Evolutionary conservation across 2,113 vertebrate genomes (phyloP), one percentile per base, ranked within the genome.

Genomic region (Ellobius talpinus): DNA sequence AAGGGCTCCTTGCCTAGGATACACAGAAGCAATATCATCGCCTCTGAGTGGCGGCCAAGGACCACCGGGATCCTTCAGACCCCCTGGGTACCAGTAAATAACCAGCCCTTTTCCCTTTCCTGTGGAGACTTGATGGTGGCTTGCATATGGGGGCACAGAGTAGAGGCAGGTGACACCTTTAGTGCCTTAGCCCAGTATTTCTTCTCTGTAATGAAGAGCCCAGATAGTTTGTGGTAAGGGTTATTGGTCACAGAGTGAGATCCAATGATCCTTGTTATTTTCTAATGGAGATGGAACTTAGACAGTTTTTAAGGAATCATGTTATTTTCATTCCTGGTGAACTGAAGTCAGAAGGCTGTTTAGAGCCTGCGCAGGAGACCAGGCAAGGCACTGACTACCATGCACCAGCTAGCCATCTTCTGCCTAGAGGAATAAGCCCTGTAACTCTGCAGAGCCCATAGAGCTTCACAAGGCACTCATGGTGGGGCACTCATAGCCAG

Each of bases 381-480:
- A 16, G 21, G 12, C 26, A 58, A 85, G 47, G 33, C 14, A 5
- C 33, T 31, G 33, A 50, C 6, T 55, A 39, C 29, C 31, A 26
- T 12, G 7, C 4, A 5, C 26, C n/a, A 65, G 14, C 24, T 3
- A 31, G 31, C 23, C 66, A 13, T 21, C 42, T 52, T 16, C 47
- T 1, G 1, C 1, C 16, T 55, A 73, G 17, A 19, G 36, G 16
- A 31, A 31, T 39, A 85, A 86, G n/a, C 19, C 50, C 33, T 0
- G 5, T 5, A 68, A 94, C 33, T 1, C 65, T 2, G 4, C 1
- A 3, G 45, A 36, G 50, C 21, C 23, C 47, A 39, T 7, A 4
- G 26, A 7, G 0, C 16, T 0, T 33, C 33, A 7, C 0, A 33
- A 31, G 72, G 47, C 13, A 16, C 42, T 33, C 3, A 16, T 65